Conservation (phyloP, 2,797 vertebrate species). For the Phoeniculus purpureus region DNA sequence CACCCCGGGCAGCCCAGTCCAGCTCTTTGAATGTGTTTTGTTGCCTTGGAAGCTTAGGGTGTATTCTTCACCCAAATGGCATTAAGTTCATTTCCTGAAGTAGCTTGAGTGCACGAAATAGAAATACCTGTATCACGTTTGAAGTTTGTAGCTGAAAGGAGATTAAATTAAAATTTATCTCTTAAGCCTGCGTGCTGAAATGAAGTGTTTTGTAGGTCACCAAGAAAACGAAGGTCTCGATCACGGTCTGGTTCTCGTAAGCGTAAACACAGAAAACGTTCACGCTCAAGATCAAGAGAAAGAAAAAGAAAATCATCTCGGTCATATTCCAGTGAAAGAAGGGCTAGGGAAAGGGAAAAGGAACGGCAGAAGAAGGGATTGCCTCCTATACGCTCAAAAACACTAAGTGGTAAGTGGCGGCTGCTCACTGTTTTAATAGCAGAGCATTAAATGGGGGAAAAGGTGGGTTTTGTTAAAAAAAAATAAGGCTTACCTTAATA, state of each 20-base stretch:
- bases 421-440: neutral
- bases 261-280: constrained; percentile 94
- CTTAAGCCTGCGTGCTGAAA: constrained; percentile 8
- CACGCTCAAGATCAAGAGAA: constrained; percentile 93
- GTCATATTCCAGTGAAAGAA: constrained; percentile 95
- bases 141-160: neutral
- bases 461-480: neutral
- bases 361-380: constrained; percentile 97
- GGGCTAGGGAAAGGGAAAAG: constrained; percentile 93
- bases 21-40: neutral
- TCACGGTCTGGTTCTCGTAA: constrained; percentile 96
- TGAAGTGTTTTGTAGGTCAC: constrained; percentile 83
- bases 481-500: neutral
- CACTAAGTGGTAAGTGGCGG: constrained; percentile 87
- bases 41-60: neutral
- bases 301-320: constrained; percentile 95
- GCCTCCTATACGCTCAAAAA: constrained; percentile 93
- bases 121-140: neutral
- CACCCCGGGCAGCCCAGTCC: too few species aligned
- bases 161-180: neutral
- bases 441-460: neutral
- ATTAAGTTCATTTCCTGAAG: neutral
- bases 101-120: neutral
- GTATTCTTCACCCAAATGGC: neutral
- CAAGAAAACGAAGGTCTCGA: constrained; percentile 92